These are phyloP conservation scores for Cynopterus sphinx DNA, from an alignment of 2,797 vertebrate genomes.

Conservation along the genomic window DNA sequence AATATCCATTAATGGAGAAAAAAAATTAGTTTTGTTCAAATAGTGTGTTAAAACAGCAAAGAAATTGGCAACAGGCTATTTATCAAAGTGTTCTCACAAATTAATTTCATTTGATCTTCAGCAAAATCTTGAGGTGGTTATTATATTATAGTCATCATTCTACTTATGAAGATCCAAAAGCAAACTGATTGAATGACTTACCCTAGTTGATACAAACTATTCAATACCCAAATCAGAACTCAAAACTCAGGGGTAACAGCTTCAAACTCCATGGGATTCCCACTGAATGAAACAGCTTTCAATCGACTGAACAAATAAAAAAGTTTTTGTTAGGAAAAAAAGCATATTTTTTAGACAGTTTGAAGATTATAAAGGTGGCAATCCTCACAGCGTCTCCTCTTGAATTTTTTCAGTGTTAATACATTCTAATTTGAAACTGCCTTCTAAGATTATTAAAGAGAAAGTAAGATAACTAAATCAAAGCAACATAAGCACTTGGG, in stretches of 20 bases:
- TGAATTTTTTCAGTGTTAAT: neutral
- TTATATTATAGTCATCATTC: neutral
- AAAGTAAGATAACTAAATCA: neutral
- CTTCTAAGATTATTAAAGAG: neutral
- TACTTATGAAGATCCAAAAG: neutral
- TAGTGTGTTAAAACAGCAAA: neutral
- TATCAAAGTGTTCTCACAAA: neutral
- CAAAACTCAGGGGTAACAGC: neutral
- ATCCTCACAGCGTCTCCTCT: neutral
- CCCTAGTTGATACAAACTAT: neutral
- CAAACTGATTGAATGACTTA: neutral
- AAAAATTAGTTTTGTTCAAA: neutral
- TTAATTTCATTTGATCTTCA: neutral
- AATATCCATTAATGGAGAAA: neutral
- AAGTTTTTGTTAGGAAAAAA: neutral
- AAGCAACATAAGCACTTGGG: neutral
- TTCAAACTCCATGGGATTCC: neutral
- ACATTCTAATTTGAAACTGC: neutral
- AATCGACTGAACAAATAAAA: neutral
- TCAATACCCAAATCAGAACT: neutral
- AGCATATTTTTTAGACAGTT: neutral
- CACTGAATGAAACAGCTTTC: neutral
- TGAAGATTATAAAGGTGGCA: neutral
- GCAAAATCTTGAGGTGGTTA: neutral
- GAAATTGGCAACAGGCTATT: neutral